These are phyloP conservation scores for Esox lucius DNA, from an alignment of 2,797 vertebrate genomes.

Conservation along the genomic window DNA sequence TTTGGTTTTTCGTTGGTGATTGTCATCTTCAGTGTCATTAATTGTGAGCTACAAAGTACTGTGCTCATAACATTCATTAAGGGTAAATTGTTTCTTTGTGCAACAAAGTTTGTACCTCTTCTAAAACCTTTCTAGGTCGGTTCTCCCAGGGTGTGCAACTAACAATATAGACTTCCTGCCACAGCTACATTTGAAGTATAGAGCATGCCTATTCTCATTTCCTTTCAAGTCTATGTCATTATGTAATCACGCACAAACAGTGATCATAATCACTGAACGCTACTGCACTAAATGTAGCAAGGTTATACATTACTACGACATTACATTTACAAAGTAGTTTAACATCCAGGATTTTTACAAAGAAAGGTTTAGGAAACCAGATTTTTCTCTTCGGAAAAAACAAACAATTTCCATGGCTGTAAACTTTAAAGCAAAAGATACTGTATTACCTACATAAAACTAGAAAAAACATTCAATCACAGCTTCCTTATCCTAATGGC, in stretches of 20 bases:
- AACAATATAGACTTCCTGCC: constrained; percentile 9
- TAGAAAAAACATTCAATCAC: background rate
- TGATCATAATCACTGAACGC: background rate
- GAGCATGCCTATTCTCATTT: background rate
- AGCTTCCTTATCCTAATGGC: background rate
- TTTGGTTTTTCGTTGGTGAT: constrained; percentile 7
- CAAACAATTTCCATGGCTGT: background rate
- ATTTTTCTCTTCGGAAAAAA: background rate
- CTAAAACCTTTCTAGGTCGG: background rate
- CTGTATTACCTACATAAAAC: background rate
- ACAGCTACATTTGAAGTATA: constrained; percentile 18
- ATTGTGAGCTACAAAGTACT: background rate
- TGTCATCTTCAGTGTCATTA: constrained; percentile 19
- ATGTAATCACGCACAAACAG: background rate
- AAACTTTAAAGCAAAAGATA: background rate
- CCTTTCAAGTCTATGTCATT: constrained; percentile 9
- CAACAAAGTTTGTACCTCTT: background rate
- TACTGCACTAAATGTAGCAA: background rate
- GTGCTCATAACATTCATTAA: background rate
- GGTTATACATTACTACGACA: background rate
- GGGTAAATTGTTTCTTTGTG: constrained; percentile 7
- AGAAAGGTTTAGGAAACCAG: background rate
- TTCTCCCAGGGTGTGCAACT: constrained; percentile 1
- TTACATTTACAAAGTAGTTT: background rate
- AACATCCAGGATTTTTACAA: background rate